Evolutionary conservation across 2,888 invertebrate species (phyloP).

Genomic region (Coenonympha glycerion): DNA sequence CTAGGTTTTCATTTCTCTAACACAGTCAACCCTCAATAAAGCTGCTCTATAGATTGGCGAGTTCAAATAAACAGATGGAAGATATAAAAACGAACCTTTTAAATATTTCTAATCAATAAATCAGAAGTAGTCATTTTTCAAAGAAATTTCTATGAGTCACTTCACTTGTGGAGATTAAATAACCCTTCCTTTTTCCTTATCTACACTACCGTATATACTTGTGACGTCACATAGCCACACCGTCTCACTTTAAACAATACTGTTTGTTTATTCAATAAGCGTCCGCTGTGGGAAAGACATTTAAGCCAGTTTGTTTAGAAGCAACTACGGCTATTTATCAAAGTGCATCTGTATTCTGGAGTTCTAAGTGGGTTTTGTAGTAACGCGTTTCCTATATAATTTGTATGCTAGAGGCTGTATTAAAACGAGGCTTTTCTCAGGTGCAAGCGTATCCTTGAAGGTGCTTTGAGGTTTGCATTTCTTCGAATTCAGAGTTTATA

Average conservation of each 20-base stretch:
- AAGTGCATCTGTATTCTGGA: conserved; percentile 58
- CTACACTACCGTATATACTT: no score
- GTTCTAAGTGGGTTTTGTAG: conserved; percentile 37
- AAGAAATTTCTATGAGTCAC: no score
- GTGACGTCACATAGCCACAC: conserved; percentile 18
- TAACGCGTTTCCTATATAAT: conserved; percentile 8
- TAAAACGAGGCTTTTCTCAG: conserved; percentile 1
- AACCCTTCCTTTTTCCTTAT: no score
- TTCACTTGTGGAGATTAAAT: no score
- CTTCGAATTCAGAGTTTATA: background rate
- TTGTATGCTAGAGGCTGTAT: conserved; percentile 3
- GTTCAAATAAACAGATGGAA: no score
- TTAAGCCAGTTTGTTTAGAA: conserved; percentile 65
- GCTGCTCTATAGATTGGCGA: no score
- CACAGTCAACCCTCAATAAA: no score
- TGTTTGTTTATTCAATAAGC: conserved; percentile 68
- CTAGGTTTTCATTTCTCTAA: no score
- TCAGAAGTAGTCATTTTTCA: no score
- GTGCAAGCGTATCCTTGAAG: background rate
- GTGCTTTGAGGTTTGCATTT: background rate
- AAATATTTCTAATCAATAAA: no score
- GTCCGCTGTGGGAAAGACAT: conserved; percentile 66
- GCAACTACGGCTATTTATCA: conserved; percentile 66
- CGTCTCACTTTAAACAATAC: conserved; percentile 49
- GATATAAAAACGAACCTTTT: no score